These are phyloP conservation scores for Gymnoscopelus microlampas DNA, from an alignment of 2,797 vertebrate species.

Conservation along the genomic window DNA sequence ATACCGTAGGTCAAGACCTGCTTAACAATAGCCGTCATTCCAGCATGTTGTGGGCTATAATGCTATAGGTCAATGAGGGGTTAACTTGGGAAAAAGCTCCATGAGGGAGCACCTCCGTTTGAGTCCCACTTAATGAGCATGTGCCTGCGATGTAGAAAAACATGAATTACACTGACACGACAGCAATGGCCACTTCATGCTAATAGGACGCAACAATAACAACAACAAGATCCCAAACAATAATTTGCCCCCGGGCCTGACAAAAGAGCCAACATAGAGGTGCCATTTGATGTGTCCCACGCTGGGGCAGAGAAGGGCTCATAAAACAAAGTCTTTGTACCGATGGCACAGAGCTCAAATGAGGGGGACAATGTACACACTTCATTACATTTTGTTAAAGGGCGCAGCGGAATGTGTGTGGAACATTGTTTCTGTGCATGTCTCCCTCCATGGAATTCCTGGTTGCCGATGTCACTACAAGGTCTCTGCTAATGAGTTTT, in stretches of 20 bases:
- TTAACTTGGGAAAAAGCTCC: conserved; percentile 63
- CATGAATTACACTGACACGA: conserved; percentile 74
- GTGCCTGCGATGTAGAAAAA: conserved; percentile 56
- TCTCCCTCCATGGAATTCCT: conserved; percentile 84
- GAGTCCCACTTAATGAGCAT: conserved; percentile 69
- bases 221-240: conserved; percentile 77
- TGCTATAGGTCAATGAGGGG: conserved; percentile 64
- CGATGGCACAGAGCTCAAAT: conserved; percentile 82
- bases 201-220: conserved; percentile 74
- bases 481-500: conserved; percentile 90
- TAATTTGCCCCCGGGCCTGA: conserved; percentile 71
- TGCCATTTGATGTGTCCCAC: conserved; percentile 85
- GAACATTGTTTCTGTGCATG: conserved; percentile 86
- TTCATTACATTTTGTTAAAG: conserved; percentile 92
- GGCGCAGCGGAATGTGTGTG: conserved; percentile 84
- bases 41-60: conserved; percentile 29
- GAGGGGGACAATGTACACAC: conserved; percentile 85
- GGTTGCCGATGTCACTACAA: conserved; percentile 85
- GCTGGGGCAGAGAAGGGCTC: conserved; percentile 79
- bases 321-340: conserved; percentile 83
- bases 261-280: conserved; percentile 78
- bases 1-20: neutral
- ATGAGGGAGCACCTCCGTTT: conserved; percentile 44
- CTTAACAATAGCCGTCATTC: conserved; percentile 38
- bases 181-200: conserved; percentile 68